These are phyloP conservation scores for Aphelinus atriplicis DNA, from an alignment of 1,140 invertebrate species.

Conservation along the genomic window DNA sequence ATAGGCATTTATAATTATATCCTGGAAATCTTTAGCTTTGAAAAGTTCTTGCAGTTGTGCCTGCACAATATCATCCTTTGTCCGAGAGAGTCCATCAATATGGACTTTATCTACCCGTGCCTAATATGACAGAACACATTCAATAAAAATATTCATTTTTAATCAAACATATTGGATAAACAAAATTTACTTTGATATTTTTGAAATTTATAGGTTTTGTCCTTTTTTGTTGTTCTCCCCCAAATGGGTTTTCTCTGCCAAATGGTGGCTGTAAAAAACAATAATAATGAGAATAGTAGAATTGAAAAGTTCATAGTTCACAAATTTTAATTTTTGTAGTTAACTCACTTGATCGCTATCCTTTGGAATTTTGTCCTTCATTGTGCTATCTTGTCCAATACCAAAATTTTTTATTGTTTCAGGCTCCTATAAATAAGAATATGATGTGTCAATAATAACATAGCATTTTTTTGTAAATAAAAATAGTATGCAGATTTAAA, in stretches of 20 bases:
- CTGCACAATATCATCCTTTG: constrained; percentile 85
- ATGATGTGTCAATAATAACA: too few relatives aligned
- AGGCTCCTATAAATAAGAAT: constrained; percentile 40
- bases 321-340: too few relatives aligned
- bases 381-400: constrained; percentile 9
- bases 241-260: constrained; percentile 29
- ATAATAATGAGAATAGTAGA: constrained; percentile 3
- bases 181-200: constrained; percentile 47
- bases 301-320: not conserved
- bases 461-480: too few relatives aligned
- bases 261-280: constrained; percentile 25
- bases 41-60: constrained; percentile 79
- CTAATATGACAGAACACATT: constrained; percentile 59
- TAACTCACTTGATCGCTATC: constrained; percentile 22
- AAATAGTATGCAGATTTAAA: too few relatives aligned
- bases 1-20: constrained; percentile 71
- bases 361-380: constrained; percentile 22
- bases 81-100: constrained; percentile 82
- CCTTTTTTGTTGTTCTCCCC: constrained; percentile 19
- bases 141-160: constrained; percentile 16
- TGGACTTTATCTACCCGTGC: constrained; percentile 82
- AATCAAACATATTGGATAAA: constrained; percentile 8
- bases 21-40: constrained; percentile 73
- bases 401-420: constrained; percentile 23
- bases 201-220: constrained; percentile 46